Evolutionary conservation across 2,113 vertebrate genomes (phyloP).

Genomic region (Panthera uncia): DNA sequence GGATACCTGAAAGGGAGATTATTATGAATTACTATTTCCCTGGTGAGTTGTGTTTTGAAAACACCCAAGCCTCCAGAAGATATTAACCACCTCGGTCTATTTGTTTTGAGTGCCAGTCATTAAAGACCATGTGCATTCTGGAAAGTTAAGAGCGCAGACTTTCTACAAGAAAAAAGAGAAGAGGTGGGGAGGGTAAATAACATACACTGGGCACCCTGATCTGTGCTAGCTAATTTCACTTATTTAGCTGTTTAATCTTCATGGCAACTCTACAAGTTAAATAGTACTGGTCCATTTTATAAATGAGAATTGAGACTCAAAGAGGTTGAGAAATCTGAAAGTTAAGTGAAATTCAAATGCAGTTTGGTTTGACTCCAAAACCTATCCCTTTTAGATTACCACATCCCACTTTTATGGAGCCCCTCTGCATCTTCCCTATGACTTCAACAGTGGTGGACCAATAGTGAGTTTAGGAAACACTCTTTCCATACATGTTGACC

Average conservation of each 20-base stretch:
- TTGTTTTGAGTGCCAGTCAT: slow-evolving; percentile 14
- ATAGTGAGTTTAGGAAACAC: slow-evolving; percentile 15
- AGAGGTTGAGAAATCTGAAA: slow-evolving; percentile 7
- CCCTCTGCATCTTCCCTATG: background rate
- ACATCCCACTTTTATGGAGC: background rate
- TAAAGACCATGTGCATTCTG: background rate
- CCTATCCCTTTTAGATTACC: background rate
- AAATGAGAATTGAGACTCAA: slow-evolving; percentile 44
- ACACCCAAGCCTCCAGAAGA: background rate
- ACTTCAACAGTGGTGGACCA: slow-evolving; percentile 6
- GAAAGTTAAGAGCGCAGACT: background rate
- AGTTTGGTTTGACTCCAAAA: slow-evolving; percentile 18
- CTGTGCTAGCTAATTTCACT: slow-evolving; percentile 30
- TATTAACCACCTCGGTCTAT: background rate
- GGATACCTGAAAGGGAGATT: background rate
- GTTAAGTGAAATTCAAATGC: background rate
- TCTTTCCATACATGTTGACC: background rate
- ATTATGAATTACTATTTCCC: slow-evolving; percentile 44
- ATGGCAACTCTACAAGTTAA: slow-evolving; percentile 27
- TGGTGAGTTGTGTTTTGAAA: slow-evolving; percentile 21
- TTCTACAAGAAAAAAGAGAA: background rate
- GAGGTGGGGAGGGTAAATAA: background rate
- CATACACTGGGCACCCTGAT: background rate
- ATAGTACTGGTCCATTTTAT: background rate
- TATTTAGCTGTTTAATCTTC: background rate